Evolutionary conservation across 2,797 vertebrate genomes (phyloP).

Genomic region (Spinus pinus): DNA sequence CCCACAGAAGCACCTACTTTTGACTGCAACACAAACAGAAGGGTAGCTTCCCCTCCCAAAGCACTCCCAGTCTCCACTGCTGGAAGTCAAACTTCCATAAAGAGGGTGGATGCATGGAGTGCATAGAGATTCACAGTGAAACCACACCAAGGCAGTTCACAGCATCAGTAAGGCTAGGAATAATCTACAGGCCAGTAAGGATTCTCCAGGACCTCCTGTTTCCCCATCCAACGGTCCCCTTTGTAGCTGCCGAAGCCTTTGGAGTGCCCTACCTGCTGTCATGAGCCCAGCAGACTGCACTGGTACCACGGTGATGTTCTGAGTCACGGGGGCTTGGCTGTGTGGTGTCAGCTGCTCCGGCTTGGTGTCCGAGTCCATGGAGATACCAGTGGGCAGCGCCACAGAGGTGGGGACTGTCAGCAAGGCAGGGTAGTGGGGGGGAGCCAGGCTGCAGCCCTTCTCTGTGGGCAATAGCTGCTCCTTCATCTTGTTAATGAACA

Average conservation of each 20-base stretch:
- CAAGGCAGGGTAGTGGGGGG: constrained; percentile 92
- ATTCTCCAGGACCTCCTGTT: background rate
- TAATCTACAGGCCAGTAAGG: background rate
- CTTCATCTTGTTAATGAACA: constrained; percentile 99
- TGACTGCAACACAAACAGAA: constrained; percentile 11
- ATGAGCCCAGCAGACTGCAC: constrained; percentile 95
- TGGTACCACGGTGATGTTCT: constrained; percentile 95
- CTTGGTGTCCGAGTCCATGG: constrained; percentile 81
- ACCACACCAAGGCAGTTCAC: background rate
- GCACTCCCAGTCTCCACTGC: background rate
- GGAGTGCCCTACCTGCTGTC: constrained; percentile 85
- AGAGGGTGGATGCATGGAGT: background rate
- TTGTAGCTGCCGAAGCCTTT: fast-evolving
- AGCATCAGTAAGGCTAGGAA: background rate
- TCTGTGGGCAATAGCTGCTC: constrained; percentile 91
- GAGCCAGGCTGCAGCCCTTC: constrained; percentile 84
- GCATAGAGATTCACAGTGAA: background rate
- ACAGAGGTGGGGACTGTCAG: constrained; percentile 89
- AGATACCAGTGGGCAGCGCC: constrained; percentile 79
- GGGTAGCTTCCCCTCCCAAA: background rate
- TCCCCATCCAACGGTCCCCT: background rate
- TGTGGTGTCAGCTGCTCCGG: constrained; percentile 82
- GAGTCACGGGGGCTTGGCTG: constrained; percentile 89
- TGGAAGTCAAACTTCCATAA: background rate
- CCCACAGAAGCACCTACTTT: constrained; percentile 12